These are phyloP conservation scores for Platycheirus rosarum DNA, from an alignment of 2,888 invertebrate genomes.

Conservation along the genomic window DNA sequence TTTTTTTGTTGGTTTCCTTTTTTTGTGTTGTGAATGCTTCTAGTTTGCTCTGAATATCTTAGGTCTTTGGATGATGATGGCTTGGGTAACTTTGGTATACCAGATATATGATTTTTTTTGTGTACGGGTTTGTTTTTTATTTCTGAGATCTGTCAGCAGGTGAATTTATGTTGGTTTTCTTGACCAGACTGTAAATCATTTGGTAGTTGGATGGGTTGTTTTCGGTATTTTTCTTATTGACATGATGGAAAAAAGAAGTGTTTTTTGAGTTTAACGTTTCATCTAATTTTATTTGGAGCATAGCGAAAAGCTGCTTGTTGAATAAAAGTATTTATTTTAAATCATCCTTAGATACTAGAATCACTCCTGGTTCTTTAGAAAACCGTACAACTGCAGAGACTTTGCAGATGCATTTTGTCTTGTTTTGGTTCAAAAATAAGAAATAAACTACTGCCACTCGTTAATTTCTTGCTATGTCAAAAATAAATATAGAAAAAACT, in stretches of 20 bases:
- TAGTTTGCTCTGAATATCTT: conserved; percentile 62
- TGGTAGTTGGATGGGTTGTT: conserved; percentile 50
- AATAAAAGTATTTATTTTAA: too few relatives aligned
- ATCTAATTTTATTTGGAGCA: too few relatives aligned
- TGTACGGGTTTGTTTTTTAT: conserved; percentile 28
- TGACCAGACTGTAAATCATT: conserved; percentile 81
- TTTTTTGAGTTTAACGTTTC: background rate
- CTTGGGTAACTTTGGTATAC: background rate
- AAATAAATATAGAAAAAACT: too few relatives aligned
- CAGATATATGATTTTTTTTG: conserved; percentile 7
- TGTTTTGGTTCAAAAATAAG: too few relatives aligned
- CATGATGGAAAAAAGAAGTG: background rate
- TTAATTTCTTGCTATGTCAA: too few relatives aligned
- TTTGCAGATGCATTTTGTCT: too few relatives aligned
- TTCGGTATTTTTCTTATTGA: conserved; percentile 12
- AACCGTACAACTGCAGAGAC: too few relatives aligned
- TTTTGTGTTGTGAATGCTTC: conserved; percentile 43
- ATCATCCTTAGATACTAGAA: too few relatives aligned
- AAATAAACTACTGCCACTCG: too few relatives aligned
- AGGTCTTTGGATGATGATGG: conserved; percentile 31
- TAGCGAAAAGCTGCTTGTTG: too few relatives aligned
- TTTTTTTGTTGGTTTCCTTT: conserved; percentile 26
- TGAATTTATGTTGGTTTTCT: conserved; percentile 81
- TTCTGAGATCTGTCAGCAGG: conserved; percentile 79
- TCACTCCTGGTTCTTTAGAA: too few relatives aligned